Evolutionary conservation across 2,888 invertebrate species (phyloP), one percentile per base, ranked within the genome.

Genomic region (Odontothrips loti): DNA sequence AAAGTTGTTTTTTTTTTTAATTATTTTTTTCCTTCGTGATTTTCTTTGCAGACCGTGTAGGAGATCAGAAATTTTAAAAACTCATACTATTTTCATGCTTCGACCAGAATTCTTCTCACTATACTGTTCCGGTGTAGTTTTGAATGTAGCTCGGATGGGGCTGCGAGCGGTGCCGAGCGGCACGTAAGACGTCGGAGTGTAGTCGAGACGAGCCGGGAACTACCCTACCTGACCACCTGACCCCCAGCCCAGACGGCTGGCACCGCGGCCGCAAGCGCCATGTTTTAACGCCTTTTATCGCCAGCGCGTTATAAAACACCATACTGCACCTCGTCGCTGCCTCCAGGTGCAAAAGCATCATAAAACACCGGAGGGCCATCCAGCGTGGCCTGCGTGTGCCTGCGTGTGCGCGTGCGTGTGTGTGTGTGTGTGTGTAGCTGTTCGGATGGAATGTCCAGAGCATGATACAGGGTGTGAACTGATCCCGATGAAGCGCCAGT

Each of bases 251-350:
- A 43, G 34, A 43, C 34, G 34, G 34, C 34, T 6, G 3, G 58
- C 58, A 15, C 58, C 20, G 58, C 58, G 11, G 20, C 6, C 20
- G 20, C 20, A 20, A 58, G 58, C 58, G 58, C 58, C 58, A 58
- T 58, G 58, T 58, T 58, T 58, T 58, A 58, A 58, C 58, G 58
- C 58, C 58, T 58, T 58, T 58, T 58, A 58, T 58, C 58, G 58
- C 34, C 34, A 43, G 34, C 34, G 34, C 58, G 15, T 58, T 58
- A 58, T 58, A 58, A 58, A 58, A 58, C 20, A 17, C 58, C 20
- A 58, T 20, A 20, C 58, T 43, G 34, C 34, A 43, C 58, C 58
- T 15, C 58, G 15, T 20, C 58, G 6, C 58, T 15, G 58, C 58
- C 58, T 58, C 58, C 58, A 58, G 58, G 58, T 58, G 58, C 58